Base-by-base conservation (phyloP, 2,797 vertebrate genomes). In the Acrossocheilus fasciatus region DNA sequence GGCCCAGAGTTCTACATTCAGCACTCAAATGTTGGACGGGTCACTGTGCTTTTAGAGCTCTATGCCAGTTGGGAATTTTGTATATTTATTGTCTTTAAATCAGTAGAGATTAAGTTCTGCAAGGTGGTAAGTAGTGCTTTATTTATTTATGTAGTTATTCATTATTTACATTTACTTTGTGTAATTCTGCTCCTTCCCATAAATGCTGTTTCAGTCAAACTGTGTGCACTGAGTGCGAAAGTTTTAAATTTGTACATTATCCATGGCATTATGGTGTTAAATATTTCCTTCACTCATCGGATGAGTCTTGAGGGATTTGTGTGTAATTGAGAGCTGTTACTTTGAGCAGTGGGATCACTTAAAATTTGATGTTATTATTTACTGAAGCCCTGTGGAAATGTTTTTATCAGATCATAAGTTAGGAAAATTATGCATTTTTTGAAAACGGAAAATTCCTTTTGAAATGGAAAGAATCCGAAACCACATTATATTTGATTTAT, bases 1-100 rank as follows among this genome's bases (percentile, higher is more conserved):
- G 64, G 86, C 87, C 86, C 79, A 64, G 84, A 89, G 87, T 87
- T 87, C 82, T 81, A 87, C 87, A 87, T 85, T 90, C 84, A 86
- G 54, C 43, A 47, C 2, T 26, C 41, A 89, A 85, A 74, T 88
- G 72, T 86, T 80, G 84, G 75, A 88, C n/a, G 50, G 89, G 87
- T 88, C 84, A 72, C 52, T 77, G 66, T 74, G 70, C 66, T 82
- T 77, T 64, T 66, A 59, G 20, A 79, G n/a, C 59, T 50, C 43
- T 30, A 23, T 72, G 54, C 43, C 66, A 77, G 39, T 69, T 66
- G 57, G 45, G 50, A 12, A 18, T 54, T 75, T 57, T 59, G 12
- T 14, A 36, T 62, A 81, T 74, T 39, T 86, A 74, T 74, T 74
- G 41, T 81, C n/a, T 59, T 52, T 62, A 43, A 62, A 57, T 80